phyloP scores from a whole-genome alignment of 2,113 vertebrate species.

The Puffinus mauretanicus region DNA sequence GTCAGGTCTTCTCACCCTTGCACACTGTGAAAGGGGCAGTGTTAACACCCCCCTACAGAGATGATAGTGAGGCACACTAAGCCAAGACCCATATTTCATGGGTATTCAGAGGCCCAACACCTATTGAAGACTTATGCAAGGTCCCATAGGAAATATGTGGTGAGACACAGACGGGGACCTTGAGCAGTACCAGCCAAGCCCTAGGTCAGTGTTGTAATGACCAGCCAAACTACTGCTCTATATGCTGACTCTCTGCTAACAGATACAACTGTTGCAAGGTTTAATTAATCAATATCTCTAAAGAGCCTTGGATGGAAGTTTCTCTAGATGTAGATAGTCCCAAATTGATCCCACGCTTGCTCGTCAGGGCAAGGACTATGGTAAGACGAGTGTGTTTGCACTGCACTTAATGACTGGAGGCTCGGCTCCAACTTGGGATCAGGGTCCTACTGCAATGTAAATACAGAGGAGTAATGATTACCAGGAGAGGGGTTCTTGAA shows the following conservation, averaged over 20 bases:
- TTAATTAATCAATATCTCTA: not conserved
- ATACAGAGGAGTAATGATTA: conserved; percentile 34
- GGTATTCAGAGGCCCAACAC: not conserved
- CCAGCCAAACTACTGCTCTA: not conserved
- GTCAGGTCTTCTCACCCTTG: not conserved
- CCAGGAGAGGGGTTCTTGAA: conserved; percentile 1
- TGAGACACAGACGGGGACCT: not conserved
- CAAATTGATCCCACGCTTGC: not conserved
- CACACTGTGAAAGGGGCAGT: not conserved
- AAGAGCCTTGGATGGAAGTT: not conserved
- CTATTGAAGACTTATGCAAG: not conserved
- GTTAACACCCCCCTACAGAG: not conserved
- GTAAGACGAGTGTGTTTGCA: not conserved
- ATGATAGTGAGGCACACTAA: not conserved
- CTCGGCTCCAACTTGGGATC: not conserved
- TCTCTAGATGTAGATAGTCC: not conserved
- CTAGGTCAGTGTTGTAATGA: not conserved
- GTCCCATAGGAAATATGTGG: not conserved
- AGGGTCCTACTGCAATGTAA: not conserved
- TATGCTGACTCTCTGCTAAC: not conserved
- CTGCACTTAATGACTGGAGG: not conserved
- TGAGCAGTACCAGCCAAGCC: not conserved
- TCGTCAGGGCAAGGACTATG: not conserved
- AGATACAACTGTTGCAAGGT: not conserved
- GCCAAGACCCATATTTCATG: not conserved